A percentile compares a stretch with the other conserved stretches of the same genome.
These are phyloP conservation scores for Tetranychus piercei DNA, from an alignment of 2,888 invertebrate species.

Conservation along the genomic window DNA sequence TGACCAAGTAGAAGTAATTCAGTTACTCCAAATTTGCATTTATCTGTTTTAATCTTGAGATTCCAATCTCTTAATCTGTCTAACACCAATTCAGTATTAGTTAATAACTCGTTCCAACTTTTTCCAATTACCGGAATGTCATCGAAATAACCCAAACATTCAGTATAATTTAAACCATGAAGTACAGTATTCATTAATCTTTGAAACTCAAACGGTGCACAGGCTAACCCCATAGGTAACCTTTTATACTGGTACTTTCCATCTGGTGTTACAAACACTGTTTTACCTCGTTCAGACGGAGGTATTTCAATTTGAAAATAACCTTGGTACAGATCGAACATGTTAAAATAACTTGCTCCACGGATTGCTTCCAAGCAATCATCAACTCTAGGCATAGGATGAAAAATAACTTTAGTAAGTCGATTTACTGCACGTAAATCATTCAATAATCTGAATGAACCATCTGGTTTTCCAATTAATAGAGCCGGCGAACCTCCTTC, in stretches of 20 bases:
- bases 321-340: not conserved
- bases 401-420: too few relatives aligned
- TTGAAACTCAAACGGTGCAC: not conserved
- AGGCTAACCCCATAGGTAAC: not conserved
- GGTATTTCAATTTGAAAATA: not conserved
- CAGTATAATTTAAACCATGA: not conserved
- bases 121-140: not conserved
- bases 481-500: too few relatives aligned
- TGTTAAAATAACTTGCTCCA: not conserved
- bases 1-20: not conserved
- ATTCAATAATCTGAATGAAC: too few relatives aligned
- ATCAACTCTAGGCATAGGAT: not conserved
- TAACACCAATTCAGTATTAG: not conserved
- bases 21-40: not conserved
- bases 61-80: not conserved
- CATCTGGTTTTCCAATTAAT: too few relatives aligned
- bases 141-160: not conserved
- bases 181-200: not conserved
- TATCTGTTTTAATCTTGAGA: not conserved
- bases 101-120: not conserved
- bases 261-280: not conserved
- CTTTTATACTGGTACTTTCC: not conserved
- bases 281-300: not conserved
- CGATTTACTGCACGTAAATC: too few relatives aligned
- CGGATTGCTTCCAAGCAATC: not conserved